A percentile compares a stretch with the other conserved stretches of the same genome.
phyloP scores from a whole-genome alignment of 2,888 invertebrate species.

The Morpho achilles region DNA sequence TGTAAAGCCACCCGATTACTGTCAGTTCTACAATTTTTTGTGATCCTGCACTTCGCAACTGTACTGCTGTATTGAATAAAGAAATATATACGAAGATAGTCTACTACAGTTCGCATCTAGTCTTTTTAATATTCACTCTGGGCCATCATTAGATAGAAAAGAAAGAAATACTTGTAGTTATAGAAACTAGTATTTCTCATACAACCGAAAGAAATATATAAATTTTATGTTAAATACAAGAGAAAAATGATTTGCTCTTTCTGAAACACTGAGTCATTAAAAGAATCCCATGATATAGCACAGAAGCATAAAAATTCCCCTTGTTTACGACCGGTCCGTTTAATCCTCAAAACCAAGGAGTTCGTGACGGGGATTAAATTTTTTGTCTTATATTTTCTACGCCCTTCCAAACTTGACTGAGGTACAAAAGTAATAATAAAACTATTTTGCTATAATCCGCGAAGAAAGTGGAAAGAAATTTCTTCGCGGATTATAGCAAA shows the following conservation, averaged over 20 bases:
- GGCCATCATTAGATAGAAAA: too few relatives aligned
- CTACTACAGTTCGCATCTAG: conserved; percentile 31
- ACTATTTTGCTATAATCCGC: too few relatives aligned
- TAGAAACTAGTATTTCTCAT: too few relatives aligned
- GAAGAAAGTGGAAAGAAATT: too few relatives aligned
- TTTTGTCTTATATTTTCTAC: conserved; percentile 47
- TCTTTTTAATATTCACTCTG: conserved; percentile 3
- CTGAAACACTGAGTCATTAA: not conserved
- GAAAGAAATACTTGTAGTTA: too few relatives aligned
- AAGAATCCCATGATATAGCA: conserved; percentile 13
- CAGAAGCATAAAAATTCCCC: conserved; percentile 29
- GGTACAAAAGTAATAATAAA: too few relatives aligned
- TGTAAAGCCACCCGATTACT: conserved; percentile 31
- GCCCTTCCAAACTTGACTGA: conserved; percentile 22
- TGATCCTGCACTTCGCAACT: conserved; percentile 60
- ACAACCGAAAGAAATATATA: too few relatives aligned
- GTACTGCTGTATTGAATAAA: conserved; percentile 57
- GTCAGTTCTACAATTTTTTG: conserved; percentile 55
- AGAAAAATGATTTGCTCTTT: too few relatives aligned
- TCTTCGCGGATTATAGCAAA: too few relatives aligned
- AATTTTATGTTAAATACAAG: too few relatives aligned
- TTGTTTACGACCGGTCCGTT: conserved; percentile 40
- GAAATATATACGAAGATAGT: conserved; percentile 62
- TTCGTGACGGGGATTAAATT: conserved; percentile 58
- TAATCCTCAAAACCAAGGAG: conserved; percentile 35